A percentile compares a stretch with the other conserved stretches of the same genome.
phyloP scores from a whole-genome alignment of 2,888 invertebrate species.

The Caenorhabditis macrosperma region DNA sequence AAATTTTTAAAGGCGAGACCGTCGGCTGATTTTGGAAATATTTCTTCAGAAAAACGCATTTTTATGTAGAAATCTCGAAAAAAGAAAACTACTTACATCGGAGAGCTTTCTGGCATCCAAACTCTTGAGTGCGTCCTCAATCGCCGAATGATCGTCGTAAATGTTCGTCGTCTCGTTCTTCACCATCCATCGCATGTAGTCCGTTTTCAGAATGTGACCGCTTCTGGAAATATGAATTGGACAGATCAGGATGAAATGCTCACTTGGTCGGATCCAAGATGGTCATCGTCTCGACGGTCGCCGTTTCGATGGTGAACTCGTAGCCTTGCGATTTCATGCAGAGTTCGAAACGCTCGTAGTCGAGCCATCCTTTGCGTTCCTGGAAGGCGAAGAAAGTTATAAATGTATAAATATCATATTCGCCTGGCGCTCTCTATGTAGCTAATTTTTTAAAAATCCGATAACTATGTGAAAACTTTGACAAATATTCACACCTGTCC shows the following conservation, averaged over 20 bases:
- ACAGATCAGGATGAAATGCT: too few relatives aligned
- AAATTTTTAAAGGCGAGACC: too few relatives aligned
- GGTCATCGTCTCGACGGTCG: conserved; percentile 18
- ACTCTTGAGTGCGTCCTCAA: conserved; percentile 45
- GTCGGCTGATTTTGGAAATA: too few relatives aligned
- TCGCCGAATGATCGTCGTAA: conserved; percentile 41
- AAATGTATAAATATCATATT: too few relatives aligned
- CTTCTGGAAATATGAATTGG: too few relatives aligned
- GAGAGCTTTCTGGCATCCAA: conserved; percentile 47
- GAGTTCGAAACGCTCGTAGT: conserved; percentile 45
- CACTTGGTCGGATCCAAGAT: conserved; percentile 40
- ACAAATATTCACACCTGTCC: too few relatives aligned
- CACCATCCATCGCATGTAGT: conserved; percentile 52
- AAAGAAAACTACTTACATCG: conserved; percentile 30
- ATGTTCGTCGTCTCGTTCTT: conserved; percentile 53
- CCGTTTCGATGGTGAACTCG: conserved; percentile 27
- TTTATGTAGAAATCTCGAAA: too few relatives aligned
- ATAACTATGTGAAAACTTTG: too few relatives aligned
- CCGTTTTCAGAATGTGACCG: conserved; percentile 25
- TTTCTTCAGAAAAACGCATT: too few relatives aligned
- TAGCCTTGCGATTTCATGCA: conserved; percentile 51
- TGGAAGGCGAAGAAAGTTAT: too few relatives aligned
- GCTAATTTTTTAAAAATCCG: too few relatives aligned
- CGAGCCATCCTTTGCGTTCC: conserved; percentile 41
- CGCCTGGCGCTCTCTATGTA: too few relatives aligned